A percentile compares a stretch with the other conserved stretches of the same genome.
These are phyloP conservation scores for Schizaphis graminum DNA, from an alignment of 2,888 invertebrate species.

Conservation along the genomic window DNA sequence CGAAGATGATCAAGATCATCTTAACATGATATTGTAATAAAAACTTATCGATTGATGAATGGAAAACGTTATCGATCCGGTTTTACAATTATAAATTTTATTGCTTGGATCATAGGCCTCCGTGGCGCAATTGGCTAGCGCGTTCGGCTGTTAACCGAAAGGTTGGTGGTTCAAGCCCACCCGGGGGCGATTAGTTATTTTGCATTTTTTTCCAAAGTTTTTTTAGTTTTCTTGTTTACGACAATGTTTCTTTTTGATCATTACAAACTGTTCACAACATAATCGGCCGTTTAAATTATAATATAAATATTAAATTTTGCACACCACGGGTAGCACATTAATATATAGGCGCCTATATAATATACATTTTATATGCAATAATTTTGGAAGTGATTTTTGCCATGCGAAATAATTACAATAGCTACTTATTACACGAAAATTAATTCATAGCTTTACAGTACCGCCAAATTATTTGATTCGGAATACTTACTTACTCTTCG, in stretches of 20 bases:
- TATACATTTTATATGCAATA: not conserved
- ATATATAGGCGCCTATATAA: too few relatives aligned
- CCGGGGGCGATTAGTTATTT: constrained; percentile 64
- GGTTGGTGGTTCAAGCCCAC: constrained; percentile 67
- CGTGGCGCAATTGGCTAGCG: constrained; percentile 67
- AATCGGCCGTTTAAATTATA: not conserved
- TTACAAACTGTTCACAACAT: not conserved
- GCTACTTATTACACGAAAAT: not conserved
- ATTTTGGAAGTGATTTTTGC: not conserved
- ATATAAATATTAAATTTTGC: not conserved
- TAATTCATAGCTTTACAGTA: too few relatives aligned
- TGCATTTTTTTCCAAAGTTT: not conserved
- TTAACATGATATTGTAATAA: too few relatives aligned
- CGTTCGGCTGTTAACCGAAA: constrained; percentile 68
- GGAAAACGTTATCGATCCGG: not conserved
- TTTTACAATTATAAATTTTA: not conserved
- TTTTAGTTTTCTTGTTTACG: not conserved
- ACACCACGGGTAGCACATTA: too few relatives aligned
- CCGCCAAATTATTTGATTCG: not conserved
- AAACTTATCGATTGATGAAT: not conserved
- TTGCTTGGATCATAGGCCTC: constrained; percentile 66
- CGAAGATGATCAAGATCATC: too few relatives aligned
- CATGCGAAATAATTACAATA: not conserved
- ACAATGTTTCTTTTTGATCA: not conserved
- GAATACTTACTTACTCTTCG: not conserved